Conservation (phyloP, 1,140 invertebrate genomes). For the Drosophila bocki region DNA sequence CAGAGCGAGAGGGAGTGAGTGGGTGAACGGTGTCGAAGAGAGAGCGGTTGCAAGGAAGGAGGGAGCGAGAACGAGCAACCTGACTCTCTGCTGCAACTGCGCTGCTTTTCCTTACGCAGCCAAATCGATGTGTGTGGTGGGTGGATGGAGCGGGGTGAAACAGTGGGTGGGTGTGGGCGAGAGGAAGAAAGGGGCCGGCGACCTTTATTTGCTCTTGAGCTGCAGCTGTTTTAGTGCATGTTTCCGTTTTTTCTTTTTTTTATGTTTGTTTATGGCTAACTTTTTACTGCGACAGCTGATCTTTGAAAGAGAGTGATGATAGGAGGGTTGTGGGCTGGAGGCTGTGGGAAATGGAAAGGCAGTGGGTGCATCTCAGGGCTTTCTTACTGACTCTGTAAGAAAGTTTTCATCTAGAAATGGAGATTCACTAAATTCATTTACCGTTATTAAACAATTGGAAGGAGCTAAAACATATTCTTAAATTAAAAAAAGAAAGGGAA, state of each 20-base stretch:
- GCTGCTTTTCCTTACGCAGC: constrained; percentile 36
- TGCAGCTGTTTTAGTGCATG: constrained; percentile 62
- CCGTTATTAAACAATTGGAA: no score
- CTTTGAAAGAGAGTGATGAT: background rate
- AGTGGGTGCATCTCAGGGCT: background rate
- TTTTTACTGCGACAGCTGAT: constrained; percentile 32
- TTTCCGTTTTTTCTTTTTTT: constrained; percentile 28
- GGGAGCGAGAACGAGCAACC: constrained; percentile 41
- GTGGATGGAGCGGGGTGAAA: background rate
- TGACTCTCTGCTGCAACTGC: constrained; percentile 58
- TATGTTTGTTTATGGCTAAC: constrained; percentile 24
- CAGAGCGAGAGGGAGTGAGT: constrained; percentile 24
- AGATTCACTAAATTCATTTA: background rate
- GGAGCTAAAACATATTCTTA: background rate
- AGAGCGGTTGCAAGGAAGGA: background rate
- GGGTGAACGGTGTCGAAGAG: background rate
- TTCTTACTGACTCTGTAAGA: background rate
- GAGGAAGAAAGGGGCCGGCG: constrained; percentile 30
- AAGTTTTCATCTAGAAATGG: background rate
- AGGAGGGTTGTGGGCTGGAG: no score
- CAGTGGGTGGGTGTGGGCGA: background rate
- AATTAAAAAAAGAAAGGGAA: background rate
- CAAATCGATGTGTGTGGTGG: constrained; percentile 17
- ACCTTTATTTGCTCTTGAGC: constrained; percentile 78
- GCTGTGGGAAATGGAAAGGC: background rate